Conservation (phyloP, 2,888 invertebrate species). For the Epirrhoe alternata region DNA sequence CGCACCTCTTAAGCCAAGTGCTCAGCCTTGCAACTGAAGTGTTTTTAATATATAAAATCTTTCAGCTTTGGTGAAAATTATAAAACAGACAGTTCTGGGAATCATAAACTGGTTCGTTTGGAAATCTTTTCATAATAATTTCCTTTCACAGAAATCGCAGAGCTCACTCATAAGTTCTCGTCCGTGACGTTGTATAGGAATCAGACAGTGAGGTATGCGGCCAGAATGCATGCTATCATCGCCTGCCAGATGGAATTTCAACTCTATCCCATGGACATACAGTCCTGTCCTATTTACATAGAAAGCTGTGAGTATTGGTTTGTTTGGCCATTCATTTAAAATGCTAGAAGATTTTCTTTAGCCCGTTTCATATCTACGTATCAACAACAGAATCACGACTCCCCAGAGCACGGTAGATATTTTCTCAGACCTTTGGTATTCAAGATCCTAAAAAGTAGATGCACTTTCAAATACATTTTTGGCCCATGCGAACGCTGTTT, state of each 20-base stretch:
- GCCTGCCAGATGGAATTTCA: slow-evolving; percentile 95
- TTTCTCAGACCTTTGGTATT: too few species aligned
- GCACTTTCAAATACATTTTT: too few species aligned
- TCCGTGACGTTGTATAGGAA: slow-evolving; percentile 92
- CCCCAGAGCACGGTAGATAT: too few species aligned
- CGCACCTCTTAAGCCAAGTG: too few species aligned
- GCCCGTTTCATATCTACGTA: not conserved
- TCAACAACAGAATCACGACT: not conserved
- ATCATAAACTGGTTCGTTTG: not conserved
- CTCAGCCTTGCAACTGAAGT: too few species aligned
- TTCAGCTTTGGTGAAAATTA: not conserved
- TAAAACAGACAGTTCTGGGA: not conserved
- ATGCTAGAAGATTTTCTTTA: not conserved
- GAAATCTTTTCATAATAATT: not conserved
- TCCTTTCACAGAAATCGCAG: slow-evolving; percentile 88
- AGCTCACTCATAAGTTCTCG: slow-evolving; percentile 91
- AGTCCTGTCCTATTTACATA: slow-evolving; percentile 92
- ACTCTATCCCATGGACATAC: slow-evolving; percentile 94
- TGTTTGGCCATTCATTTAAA: slow-evolving; percentile 39
- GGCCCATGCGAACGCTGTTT: too few species aligned
- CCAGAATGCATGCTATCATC: slow-evolving; percentile 93
- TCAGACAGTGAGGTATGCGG: slow-evolving; percentile 92
- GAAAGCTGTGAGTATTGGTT: slow-evolving; percentile 91
- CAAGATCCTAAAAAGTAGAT: too few species aligned
- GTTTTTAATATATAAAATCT: not conserved